Percentiles rank a stretch among this genome's conserved stretches.
Conservation (phyloP, 2,113 vertebrate genomes). For the Tinamus guttatus region DNA sequence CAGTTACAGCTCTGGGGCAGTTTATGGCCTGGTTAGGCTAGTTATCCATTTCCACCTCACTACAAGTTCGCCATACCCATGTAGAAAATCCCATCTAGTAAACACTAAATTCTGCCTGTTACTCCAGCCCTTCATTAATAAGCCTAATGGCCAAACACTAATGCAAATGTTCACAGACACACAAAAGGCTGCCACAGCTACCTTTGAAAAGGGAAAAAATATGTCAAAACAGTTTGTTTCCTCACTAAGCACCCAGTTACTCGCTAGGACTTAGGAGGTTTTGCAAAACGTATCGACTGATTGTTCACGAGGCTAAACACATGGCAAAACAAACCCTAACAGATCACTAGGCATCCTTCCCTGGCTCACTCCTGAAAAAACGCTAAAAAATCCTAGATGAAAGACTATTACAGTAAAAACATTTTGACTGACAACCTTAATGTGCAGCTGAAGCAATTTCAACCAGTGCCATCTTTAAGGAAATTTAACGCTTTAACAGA, state of each 20-base stretch:
- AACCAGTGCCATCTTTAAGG: neutral
- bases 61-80: neutral
- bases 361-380: neutral
- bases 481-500: conserved; percentile 21
- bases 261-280: neutral
- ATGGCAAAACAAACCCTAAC: conserved; percentile 19
- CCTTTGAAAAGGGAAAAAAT: neutral
- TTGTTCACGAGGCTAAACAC: conserved; percentile 37
- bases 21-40: neutral
- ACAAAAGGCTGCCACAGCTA: neutral
- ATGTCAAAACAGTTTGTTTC: neutral
- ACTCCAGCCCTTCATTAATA: neutral
- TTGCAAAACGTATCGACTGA: neutral
- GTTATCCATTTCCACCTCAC: neutral
- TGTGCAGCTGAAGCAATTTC: conserved; percentile 22
- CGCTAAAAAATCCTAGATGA: conserved; percentile 16
- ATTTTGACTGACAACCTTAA: conserved; percentile 16
- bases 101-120: neutral
- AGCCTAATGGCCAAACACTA: neutral
- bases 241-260: neutral
- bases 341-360: neutral
- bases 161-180: neutral
- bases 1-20: neutral
- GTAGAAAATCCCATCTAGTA: neutral
- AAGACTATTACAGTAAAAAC: conserved; percentile 10